Base-by-base conservation (phyloP, 2,113 vertebrate genomes). In the Melanostigma gelatinosum region DNA sequence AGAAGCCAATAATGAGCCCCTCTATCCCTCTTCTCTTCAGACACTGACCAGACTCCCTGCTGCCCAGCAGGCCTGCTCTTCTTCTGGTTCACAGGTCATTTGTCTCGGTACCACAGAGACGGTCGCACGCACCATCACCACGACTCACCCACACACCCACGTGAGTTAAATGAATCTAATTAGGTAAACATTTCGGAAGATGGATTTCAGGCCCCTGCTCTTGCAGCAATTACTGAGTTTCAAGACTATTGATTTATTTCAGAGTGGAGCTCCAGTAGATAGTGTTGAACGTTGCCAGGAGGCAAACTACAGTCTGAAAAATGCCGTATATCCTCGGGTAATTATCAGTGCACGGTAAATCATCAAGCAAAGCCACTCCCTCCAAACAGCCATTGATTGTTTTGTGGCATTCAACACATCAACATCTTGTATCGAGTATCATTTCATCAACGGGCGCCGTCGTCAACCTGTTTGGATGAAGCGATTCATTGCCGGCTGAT, bases 211-310 rank as follows among this genome's bases (percentile, higher is more conserved):
- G 36, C 2, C 34, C 10, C 52, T 77, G 18, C 85, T 78, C 74
- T 72, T 27, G 80, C 62, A 70, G 85, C 84, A 88, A 88, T 93
- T 91, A 89, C 75, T 62, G 77, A 63, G 73, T 80, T 82, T 78
- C 82, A 85, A 40, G 65, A 81, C 57, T 80, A 91, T 87, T 77
- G 83, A 90, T 90, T 89, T 60, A 61, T 66, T 38, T 78, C 15
- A 10, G 48, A 42, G 74, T 8, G 38, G 40, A 76, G 63, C 79
- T 80, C 34, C 71, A 70, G 60, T 60, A 57, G 66, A 68, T 66
- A 83, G 74, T 38, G n/a, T 77, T 86, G 62, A 82, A 60, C 52
- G 36, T 77, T 71, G 80, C 78, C 74, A 75, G 68, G 62, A 80
- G 77, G 71, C 32, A 1, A 77, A 74, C 70, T 78, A 18, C 29